Percentiles rank a stretch among this genome's conserved stretches.
Conservation (phyloP, 2,888 invertebrate genomes). For the Noctua comes region DNA sequence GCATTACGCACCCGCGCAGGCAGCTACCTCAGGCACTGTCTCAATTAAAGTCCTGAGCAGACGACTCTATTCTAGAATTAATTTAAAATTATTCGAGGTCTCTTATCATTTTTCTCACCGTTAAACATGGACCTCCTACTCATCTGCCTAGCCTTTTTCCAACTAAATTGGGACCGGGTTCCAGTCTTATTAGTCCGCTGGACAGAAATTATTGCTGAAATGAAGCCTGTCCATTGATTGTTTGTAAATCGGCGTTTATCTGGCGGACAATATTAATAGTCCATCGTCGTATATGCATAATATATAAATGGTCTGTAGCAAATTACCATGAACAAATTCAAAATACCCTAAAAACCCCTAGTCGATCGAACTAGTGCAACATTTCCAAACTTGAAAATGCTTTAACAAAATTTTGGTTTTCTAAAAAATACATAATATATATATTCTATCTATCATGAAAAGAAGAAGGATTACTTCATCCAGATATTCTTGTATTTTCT, state of each 20-base stretch:
- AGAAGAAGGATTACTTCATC: conserved; percentile 71
- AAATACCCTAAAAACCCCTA: background rate
- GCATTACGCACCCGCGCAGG: background rate
- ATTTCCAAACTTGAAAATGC: too few species aligned
- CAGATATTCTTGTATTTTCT: conserved; percentile 64
- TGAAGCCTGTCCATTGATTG: background rate
- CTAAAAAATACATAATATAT: too few species aligned
- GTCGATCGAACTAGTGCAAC: too few species aligned
- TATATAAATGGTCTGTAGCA: background rate
- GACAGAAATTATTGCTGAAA: background rate
- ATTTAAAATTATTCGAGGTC: too few species aligned
- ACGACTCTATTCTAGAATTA: background rate
- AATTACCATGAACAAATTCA: background rate
- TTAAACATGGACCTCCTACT: too few species aligned
- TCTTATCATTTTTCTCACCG: too few species aligned
- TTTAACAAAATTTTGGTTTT: too few species aligned
- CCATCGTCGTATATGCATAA: background rate
- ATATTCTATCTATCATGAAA: background rate
- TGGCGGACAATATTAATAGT: background rate
- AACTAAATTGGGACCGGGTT: too few species aligned
- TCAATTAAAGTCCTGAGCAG: background rate
- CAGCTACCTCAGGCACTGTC: background rate
- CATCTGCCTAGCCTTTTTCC: too few species aligned
- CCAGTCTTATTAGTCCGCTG: background rate
- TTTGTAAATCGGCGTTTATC: background rate